Conservation (phyloP, 2,888 invertebrate genomes). For the Tenthredo amoena region DNA sequence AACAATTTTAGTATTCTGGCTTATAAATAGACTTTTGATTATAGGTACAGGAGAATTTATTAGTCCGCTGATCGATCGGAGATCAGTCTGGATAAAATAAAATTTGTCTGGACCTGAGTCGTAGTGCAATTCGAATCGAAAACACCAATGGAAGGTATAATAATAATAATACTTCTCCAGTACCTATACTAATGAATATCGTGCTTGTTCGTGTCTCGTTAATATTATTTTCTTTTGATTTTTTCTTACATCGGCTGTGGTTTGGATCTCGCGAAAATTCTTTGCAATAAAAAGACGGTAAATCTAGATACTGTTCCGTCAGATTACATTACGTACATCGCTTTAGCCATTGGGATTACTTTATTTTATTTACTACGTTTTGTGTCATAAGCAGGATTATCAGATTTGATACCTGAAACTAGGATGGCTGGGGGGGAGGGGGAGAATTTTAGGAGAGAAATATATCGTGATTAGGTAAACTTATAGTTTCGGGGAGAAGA, state of each 20-base stretch:
- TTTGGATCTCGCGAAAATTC: background rate
- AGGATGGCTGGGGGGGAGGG: background rate
- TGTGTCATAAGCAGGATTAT: background rate
- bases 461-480: constrained; percentile 38
- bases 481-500: constrained; percentile 25
- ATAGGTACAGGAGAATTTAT: background rate
- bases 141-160: background rate
- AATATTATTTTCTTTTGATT: constrained; percentile 55
- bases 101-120: background rate
- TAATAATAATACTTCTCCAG: background rate
- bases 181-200: background rate
- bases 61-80: background rate
- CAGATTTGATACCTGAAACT: background rate
- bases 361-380: background rate
- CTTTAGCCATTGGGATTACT: background rate
- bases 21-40: background rate
- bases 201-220: background rate
- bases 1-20: background rate
- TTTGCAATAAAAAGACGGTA: background rate
- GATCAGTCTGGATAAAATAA: background rate
- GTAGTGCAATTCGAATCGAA: constrained; percentile 19
- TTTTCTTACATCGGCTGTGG: background rate
- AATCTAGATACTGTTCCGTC: background rate
- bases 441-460: constrained; percentile 17
- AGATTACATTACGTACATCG: background rate